phyloP scores from a whole-genome alignment of 2,797 vertebrate species.

The Danio kyathit region DNA sequence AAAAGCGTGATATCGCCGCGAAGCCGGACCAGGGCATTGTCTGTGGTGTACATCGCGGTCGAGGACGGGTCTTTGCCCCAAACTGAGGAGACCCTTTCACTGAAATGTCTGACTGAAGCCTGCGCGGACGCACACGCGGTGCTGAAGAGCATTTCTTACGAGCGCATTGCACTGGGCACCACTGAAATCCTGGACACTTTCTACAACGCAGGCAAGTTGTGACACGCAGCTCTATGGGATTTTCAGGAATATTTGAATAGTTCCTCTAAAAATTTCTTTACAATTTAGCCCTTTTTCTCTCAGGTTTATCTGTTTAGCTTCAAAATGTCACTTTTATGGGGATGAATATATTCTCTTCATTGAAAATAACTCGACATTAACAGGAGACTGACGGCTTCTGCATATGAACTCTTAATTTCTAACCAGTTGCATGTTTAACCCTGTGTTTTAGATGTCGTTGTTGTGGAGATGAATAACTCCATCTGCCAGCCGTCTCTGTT shows the following conservation, averaged over 20 bases:
- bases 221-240: slow-evolving; percentile 54
- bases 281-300: too few relatives aligned
- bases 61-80: slow-evolving; percentile 74
- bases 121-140: slow-evolving; percentile 78
- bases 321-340: too few relatives aligned
- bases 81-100: slow-evolving; percentile 77
- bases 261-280: too few relatives aligned
- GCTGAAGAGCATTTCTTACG: slow-evolving; percentile 78
- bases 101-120: slow-evolving; percentile 84
- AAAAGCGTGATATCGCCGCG: slow-evolving; percentile 70
- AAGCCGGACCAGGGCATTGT: slow-evolving; percentile 75
- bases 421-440: not conserved
- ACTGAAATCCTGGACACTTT: slow-evolving; percentile 83
- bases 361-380: too few relatives aligned
- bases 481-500: slow-evolving; percentile 90
- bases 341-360: too few relatives aligned
- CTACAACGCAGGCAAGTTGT: slow-evolving; percentile 90
- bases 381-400: too few relatives aligned
- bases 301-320: too few relatives aligned
- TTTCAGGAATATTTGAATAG: not conserved
- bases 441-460: slow-evolving; percentile 83
- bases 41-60: slow-evolving; percentile 81
- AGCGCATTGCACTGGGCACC: slow-evolving; percentile 80
- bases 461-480: slow-evolving; percentile 89
- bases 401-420: too few relatives aligned